phyloP scores from a whole-genome alignment of 2,113 vertebrate genomes.

The Pseudorectes ferrugineus region DNA sequence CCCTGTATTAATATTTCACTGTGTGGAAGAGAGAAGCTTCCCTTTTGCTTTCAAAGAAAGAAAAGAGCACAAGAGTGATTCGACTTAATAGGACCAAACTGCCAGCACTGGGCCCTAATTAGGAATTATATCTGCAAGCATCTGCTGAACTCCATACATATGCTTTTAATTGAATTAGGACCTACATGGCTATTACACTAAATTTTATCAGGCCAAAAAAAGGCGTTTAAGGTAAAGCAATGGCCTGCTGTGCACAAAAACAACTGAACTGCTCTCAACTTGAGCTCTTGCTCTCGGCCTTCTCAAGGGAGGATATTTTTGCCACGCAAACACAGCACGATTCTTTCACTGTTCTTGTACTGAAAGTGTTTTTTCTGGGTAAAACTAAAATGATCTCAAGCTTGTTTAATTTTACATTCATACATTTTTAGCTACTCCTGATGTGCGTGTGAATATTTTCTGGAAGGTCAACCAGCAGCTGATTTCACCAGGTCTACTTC shows the following conservation, averaged over 20 bases:
- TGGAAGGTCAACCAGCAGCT: not conserved
- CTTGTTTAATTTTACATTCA: not conserved
- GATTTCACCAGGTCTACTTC: not conserved
- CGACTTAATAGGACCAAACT: not conserved
- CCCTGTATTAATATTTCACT: not conserved
- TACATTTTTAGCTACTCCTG: not conserved
- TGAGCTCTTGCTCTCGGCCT: not conserved
- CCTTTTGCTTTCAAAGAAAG: not conserved
- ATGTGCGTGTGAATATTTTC: not conserved
- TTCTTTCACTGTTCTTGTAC: not conserved
- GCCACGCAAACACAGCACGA: fast-evolving
- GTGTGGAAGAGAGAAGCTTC: not conserved
- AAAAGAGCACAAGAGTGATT: not conserved
- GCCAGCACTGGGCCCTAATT: not conserved
- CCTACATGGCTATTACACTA: not conserved
- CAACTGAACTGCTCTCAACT: not conserved
- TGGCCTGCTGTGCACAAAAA: not conserved
- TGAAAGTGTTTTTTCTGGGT: not conserved
- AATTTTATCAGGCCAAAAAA: not conserved
- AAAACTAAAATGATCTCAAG: not conserved
- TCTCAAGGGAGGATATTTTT: not conserved
- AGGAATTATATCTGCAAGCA: not conserved
- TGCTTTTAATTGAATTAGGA: not conserved
- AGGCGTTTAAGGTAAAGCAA: not conserved
- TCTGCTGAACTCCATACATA: not conserved